These are phyloP conservation scores for Bucorvus abyssinicus DNA, from an alignment of 2,797 vertebrate genomes.

Conservation along the genomic window DNA sequence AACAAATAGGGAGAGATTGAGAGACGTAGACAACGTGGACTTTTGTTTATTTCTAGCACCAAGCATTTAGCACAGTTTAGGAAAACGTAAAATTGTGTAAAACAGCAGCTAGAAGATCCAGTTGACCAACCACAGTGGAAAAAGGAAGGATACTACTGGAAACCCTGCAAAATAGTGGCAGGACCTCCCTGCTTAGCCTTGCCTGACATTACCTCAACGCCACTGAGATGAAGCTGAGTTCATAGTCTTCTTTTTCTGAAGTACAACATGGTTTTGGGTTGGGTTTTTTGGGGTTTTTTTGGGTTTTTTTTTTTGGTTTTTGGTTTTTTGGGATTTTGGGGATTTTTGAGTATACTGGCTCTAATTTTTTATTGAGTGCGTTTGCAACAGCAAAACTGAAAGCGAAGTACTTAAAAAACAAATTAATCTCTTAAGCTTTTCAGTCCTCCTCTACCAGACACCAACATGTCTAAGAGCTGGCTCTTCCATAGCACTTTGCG, in stretches of 20 bases:
- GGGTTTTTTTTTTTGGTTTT: too few relatives aligned
- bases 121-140: background rate
- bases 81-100: background rate
- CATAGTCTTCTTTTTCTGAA: background rate
- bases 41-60: background rate
- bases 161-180: background rate
- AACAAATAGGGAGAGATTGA: background rate
- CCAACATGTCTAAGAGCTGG: background rate
- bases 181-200: background rate
- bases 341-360: background rate
- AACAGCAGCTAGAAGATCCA: background rate
- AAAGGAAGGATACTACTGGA: background rate
- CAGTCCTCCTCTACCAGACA: background rate
- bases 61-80: background rate
- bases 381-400: background rate
- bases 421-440: background rate
- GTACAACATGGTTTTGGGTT: too few relatives aligned
- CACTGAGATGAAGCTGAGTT: background rate
- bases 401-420: background rate
- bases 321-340: background rate
- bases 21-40: background rate
- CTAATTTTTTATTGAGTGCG: background rate
- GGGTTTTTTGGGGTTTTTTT: too few relatives aligned
- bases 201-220: background rate
- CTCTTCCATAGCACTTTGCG: background rate